Evolutionary conservation across 2,113 vertebrate genomes (phyloP).

Genomic region (Balaenoptera acutorostrata): DNA sequence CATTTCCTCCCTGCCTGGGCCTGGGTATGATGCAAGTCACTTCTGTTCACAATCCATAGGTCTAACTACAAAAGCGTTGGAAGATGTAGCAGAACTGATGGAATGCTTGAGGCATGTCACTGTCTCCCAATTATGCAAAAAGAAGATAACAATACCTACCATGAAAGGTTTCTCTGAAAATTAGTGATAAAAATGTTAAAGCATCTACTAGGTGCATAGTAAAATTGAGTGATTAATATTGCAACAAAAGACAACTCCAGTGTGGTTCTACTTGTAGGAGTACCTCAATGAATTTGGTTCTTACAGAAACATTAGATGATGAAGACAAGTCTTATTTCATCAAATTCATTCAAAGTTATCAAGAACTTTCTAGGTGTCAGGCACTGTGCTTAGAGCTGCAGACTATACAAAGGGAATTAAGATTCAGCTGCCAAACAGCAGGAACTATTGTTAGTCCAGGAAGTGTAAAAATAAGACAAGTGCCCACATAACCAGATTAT

Average conservation of each 20-base stretch:
- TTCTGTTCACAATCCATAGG: rapidly evolving
- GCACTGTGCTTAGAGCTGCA: neutral
- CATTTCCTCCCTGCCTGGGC: neutral
- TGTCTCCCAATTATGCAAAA: neutral
- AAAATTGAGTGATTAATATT: neutral
- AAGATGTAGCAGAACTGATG: rapidly evolving
- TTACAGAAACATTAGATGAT: neutral
- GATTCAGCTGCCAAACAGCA: neutral
- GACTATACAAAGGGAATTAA: neutral
- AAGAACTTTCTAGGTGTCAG: too few relatives aligned
- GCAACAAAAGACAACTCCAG: neutral
- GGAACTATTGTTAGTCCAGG: neutral
- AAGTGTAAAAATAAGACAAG: neutral
- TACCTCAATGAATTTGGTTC: neutral
- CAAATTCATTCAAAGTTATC: neutral
- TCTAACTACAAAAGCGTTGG: neutral
- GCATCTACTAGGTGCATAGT: neutral
- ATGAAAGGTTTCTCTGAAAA: neutral
- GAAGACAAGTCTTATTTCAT: neutral
- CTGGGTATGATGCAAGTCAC: neutral
- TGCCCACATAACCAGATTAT: too few relatives aligned
- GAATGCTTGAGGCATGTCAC: rapidly evolving
- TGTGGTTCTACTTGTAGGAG: neutral
- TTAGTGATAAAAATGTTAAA: neutral
- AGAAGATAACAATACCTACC: neutral